Conservation (phyloP, 2,888 invertebrate genomes). For the Mythimna loreyi region DNA sequence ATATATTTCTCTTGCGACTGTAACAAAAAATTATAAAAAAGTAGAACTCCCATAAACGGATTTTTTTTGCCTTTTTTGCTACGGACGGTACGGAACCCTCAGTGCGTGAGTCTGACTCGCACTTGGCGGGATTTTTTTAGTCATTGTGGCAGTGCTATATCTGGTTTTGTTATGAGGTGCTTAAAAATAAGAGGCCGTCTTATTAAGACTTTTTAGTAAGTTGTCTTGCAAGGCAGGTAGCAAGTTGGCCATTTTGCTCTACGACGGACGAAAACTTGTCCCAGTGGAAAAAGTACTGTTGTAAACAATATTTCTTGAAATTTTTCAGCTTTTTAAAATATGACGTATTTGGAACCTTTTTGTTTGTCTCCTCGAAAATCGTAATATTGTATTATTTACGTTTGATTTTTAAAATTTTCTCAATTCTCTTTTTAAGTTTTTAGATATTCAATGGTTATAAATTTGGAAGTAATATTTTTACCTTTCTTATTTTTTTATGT, state of each 20-base stretch:
- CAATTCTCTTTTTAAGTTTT: too few relatives aligned
- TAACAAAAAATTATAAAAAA: too few relatives aligned
- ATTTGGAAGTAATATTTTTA: too few relatives aligned
- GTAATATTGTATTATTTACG: too few relatives aligned
- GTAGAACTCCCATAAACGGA: too few relatives aligned
- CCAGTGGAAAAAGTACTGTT: neutral
- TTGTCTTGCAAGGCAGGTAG: constrained; percentile 9
- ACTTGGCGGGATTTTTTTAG: constrained; percentile 7
- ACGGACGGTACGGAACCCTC: neutral
- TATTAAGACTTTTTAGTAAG: constrained; percentile 45
- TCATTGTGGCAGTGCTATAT: constrained; percentile 4
- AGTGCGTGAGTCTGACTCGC: too few relatives aligned
- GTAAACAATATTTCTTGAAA: neutral
- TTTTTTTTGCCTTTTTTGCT: too few relatives aligned
- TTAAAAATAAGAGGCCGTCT: constrained; percentile 50
- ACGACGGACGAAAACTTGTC: neutral
- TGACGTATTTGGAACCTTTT: neutral
- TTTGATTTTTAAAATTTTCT: too few relatives aligned
- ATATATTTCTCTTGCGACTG: too few relatives aligned
- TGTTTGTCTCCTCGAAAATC: too few relatives aligned
- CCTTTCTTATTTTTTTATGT: too few relatives aligned
- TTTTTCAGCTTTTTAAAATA: neutral
- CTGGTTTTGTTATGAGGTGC: constrained; percentile 44
- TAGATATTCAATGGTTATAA: too few relatives aligned
- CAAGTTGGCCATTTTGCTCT: constrained; percentile 8